phyloP scores from a whole-genome alignment of 2,888 invertebrate species.

The Diarsia dahlii region DNA sequence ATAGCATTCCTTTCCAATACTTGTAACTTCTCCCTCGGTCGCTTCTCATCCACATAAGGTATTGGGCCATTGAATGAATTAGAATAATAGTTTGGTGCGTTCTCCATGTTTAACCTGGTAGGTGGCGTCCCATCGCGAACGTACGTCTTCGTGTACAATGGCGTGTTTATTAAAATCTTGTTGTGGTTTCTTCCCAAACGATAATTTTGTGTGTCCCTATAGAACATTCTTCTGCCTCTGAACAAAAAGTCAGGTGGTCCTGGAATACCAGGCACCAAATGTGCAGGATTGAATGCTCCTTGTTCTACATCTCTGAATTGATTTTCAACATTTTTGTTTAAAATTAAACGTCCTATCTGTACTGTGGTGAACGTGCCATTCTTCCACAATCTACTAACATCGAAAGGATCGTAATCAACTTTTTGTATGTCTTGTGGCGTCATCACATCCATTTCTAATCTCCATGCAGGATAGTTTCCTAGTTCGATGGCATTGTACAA shows the following conservation, averaged over 20 bases:
- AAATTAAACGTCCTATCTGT: constrained; percentile 86
- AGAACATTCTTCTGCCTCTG: constrained; percentile 85
- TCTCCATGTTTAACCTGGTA: constrained; percentile 64
- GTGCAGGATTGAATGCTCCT: constrained; percentile 83
- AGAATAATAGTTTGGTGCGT: constrained; percentile 72
- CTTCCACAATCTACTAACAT: constrained; percentile 84
- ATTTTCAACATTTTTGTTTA: constrained; percentile 87
- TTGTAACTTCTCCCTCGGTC: constrained; percentile 59
- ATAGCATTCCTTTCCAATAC: constrained; percentile 65
- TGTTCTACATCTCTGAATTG: constrained; percentile 89
- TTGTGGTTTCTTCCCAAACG: constrained; percentile 72
- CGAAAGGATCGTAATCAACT: constrained; percentile 84
- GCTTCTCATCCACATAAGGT: constrained; percentile 68
- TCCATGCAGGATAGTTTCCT: constrained; percentile 90
- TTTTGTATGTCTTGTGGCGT: constrained; percentile 79
- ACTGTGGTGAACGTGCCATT: constrained; percentile 86
- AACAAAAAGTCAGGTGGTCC: constrained; percentile 89
- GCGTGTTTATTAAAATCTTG: constrained; percentile 70
- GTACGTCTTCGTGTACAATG: constrained; percentile 67
- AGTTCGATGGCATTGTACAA: constrained; percentile 95
- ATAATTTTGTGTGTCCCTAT: constrained; percentile 90
- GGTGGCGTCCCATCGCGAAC: constrained; percentile 72
- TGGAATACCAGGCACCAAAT: constrained; percentile 85
- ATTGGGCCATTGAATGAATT: constrained; percentile 73
- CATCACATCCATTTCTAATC: constrained; percentile 84